Percentiles rank a stretch among this genome's conserved stretches.
phyloP scores from a whole-genome alignment of 2,797 vertebrate genomes.

The Crenichthys baileyi region DNA sequence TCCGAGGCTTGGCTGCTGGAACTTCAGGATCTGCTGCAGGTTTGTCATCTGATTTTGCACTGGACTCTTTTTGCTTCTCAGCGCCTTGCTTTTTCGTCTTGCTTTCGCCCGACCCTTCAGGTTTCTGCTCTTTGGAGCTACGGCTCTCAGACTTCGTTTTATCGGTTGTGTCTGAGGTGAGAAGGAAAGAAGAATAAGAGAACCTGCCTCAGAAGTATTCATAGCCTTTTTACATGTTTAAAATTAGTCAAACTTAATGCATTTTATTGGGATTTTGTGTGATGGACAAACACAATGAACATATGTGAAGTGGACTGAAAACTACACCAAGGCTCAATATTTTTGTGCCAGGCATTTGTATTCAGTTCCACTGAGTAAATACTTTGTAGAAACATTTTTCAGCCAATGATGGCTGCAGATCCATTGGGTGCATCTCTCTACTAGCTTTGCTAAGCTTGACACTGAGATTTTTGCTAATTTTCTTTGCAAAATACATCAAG shows the following conservation, averaged over 20 bases:
- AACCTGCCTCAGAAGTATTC: background rate
- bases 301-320: background rate
- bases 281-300: background rate
- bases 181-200: conserved; percentile 14
- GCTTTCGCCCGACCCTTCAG: conserved; percentile 67
- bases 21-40: conserved; percentile 39
- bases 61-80: conserved; percentile 43
- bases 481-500: no score
- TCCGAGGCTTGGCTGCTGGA: conserved; percentile 64
- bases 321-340: background rate
- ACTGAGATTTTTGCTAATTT: no score
- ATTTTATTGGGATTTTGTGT: background rate
- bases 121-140: conserved; percentile 79
- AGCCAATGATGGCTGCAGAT: background rate
- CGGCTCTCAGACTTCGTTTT: conserved; percentile 69
- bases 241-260: background rate
- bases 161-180: conserved; percentile 74
- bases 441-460: no score
- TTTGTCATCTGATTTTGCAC: conserved; percentile 3
- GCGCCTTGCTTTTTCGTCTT: conserved; percentile 65
- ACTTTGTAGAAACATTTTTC: no score
- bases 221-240: background rate
- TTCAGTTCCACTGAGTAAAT: background rate
- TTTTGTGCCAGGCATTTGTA: background rate
- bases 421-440: background rate